Evolutionary conservation across 2,113 vertebrate species (phyloP).

Genomic region (Microcebus murinus): DNA sequence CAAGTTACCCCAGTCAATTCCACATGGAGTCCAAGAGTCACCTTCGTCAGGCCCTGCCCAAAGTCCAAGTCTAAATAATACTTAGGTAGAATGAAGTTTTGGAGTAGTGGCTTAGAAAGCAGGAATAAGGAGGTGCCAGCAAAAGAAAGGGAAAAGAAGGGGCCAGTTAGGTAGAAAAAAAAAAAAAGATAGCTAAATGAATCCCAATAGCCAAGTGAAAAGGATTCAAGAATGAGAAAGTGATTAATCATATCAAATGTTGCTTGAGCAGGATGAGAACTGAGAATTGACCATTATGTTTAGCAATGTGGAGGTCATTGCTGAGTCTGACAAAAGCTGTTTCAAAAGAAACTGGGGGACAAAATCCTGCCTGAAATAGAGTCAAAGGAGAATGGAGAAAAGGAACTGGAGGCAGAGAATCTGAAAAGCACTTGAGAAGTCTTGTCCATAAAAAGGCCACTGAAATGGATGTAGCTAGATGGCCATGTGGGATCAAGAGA

Average conservation of each 20-base stretch:
- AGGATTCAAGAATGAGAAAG: background rate
- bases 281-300: background rate
- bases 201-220: background rate
- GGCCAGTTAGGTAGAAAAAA: background rate
- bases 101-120: background rate
- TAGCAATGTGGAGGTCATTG: background rate
- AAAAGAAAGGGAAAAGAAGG: background rate
- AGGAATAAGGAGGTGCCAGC: background rate
- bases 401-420: too few species aligned
- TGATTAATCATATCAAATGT: background rate
- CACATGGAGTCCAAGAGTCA: background rate
- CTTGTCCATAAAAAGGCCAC: too few species aligned
- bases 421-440: too few species aligned
- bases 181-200: background rate
- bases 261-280: background rate
- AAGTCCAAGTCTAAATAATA: background rate
- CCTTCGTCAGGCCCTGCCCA: background rate
- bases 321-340: too few species aligned
- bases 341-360: too few species aligned
- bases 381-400: too few species aligned
- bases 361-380: too few species aligned
- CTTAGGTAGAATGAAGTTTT: background rate
- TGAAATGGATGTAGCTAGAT: background rate
- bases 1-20: background rate
- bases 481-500: background rate